These are phyloP conservation scores for Acromyrmex echinatior DNA, from an alignment of 1,140 invertebrate species.

Conservation along the genomic window DNA sequence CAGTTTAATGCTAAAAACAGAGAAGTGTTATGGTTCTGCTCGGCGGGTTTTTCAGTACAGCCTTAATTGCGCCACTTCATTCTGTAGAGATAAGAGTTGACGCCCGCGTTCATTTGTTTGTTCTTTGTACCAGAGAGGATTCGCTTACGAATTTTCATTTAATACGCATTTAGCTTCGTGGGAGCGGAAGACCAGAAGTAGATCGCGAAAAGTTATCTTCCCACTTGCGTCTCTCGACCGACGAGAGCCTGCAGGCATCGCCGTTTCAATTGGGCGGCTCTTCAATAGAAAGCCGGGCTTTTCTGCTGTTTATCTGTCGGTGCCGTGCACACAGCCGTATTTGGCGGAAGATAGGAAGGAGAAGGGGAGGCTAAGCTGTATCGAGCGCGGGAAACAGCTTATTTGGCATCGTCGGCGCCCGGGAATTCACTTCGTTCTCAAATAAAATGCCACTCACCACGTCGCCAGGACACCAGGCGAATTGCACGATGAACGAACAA, in stretches of 20 bases:
- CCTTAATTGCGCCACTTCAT: slow-evolving; percentile 40
- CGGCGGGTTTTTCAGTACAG: background rate
- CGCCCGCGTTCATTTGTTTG: slow-evolving; percentile 15
- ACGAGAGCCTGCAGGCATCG: slow-evolving; percentile 19
- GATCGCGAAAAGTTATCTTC: slow-evolving; percentile 71
- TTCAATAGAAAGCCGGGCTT: slow-evolving; percentile 65
- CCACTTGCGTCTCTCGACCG: slow-evolving; percentile 52
- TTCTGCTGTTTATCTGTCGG: slow-evolving; percentile 72
- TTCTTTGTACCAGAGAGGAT: slow-evolving; percentile 47
- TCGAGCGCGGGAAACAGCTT: slow-evolving; percentile 62
- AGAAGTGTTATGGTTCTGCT: background rate
- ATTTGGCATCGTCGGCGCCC: slow-evolving; percentile 57
- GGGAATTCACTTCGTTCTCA: slow-evolving; percentile 50
- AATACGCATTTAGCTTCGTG: slow-evolving; percentile 63
- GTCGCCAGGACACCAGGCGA: slow-evolving; percentile 12
- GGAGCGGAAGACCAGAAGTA: slow-evolving; percentile 52
- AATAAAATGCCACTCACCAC: slow-evolving; percentile 61
- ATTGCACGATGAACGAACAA: slow-evolving; percentile 8
- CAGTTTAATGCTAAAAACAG: background rate
- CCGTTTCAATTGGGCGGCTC: slow-evolving; percentile 65
- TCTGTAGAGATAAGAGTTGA: slow-evolving; percentile 5
- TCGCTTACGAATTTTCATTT: slow-evolving; percentile 60
- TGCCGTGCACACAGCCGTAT: slow-evolving; percentile 49
- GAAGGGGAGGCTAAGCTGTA: slow-evolving; percentile 32
- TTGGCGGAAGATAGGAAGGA: slow-evolving; percentile 42